Percentiles rank a stretch among this genome's conserved stretches.
phyloP scores from a whole-genome alignment of 2,888 invertebrate species.

The Amiota mariae region DNA sequence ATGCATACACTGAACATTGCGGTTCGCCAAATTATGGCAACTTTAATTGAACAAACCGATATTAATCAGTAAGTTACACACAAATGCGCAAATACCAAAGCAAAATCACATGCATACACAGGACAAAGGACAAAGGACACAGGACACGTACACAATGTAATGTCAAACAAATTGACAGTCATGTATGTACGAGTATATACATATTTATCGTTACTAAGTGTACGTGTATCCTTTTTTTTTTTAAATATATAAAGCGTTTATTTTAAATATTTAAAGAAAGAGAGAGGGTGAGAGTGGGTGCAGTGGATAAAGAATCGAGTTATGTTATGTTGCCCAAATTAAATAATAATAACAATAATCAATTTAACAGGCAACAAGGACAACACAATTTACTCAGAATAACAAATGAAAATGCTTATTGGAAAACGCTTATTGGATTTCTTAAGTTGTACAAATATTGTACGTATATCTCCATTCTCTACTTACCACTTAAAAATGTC shows the following conservation, averaged over 20 bases:
- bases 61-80: conserved; percentile 54
- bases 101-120: conserved; percentile 14
- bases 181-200: conserved; percentile 2
- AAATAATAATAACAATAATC: conserved; percentile 52
- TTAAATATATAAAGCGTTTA: too few relatives aligned
- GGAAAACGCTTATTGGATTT: neutral
- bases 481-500: conserved; percentile 72
- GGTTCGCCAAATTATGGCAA: conserved; percentile 51
- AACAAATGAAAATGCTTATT: neutral
- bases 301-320: neutral
- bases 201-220: too few relatives aligned
- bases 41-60: conserved; percentile 58
- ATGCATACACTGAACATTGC: conserved; percentile 36
- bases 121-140: conserved; percentile 1
- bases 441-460: neutral
- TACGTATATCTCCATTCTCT: conserved; percentile 4
- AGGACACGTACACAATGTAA: conserved; percentile 36
- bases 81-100: conserved; percentile 17
- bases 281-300: conserved; percentile 25
- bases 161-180: conserved; percentile 51
- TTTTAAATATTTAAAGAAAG: neutral
- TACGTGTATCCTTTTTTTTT: too few relatives aligned
- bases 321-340: conserved; percentile 31
- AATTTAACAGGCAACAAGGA: neutral
- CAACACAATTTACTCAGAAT: neutral